Base-by-base conservation (phyloP, 2,888 invertebrate species). In the Frankliniella intonsa region DNA sequence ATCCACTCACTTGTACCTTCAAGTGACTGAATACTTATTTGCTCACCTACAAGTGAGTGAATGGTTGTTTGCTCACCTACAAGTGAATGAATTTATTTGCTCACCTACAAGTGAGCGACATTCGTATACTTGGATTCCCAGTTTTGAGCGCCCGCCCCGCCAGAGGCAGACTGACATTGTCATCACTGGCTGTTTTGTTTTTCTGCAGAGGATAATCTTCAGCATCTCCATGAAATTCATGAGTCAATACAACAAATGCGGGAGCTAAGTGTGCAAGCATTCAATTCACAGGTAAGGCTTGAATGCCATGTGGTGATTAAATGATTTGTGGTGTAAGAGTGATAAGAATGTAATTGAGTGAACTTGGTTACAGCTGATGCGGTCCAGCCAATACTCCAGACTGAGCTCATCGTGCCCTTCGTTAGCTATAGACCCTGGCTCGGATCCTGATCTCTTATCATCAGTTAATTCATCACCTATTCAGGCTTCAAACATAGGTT, bases 231-330 rank as follows among this genome's bases (percentile, higher is more conserved):
- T 83, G 91, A 94, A 84, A 90, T 95, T 81, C 93, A 94, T 86
- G 93, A 94, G 84, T 92, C 91, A 82, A 93, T 94, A 84, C 94
- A 94, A 87, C 93, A 92, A 84, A 94, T 94, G 93, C 90, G 94
- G 84, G 93, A 94, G 83, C 90, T 91, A 84, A 87, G 92, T 87
- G 81, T 90, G 81, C 88, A 88, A 85, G 87, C 85, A 8, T 84
- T 85, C 81, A 85, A 83, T 82, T 84, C 84, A 81, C 86, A 86
- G 86, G 86, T 87, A 83, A 82, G 82, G 83, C 83, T 81, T 50
- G 11, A 79, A 69, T 82, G 81, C 69, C 55, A 69, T 82, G 19
- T 81, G 80, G 50, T 55, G 38, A 38, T 38, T 38, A 5, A 38
- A 38, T 69, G 1, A 81, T 27, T 50, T 69, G 14, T 76, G 49